Evolutionary conservation across 2,113 vertebrate genomes (phyloP), one percentile per base, ranked within the genome.

Genomic region (Microtus montanus): DNA sequence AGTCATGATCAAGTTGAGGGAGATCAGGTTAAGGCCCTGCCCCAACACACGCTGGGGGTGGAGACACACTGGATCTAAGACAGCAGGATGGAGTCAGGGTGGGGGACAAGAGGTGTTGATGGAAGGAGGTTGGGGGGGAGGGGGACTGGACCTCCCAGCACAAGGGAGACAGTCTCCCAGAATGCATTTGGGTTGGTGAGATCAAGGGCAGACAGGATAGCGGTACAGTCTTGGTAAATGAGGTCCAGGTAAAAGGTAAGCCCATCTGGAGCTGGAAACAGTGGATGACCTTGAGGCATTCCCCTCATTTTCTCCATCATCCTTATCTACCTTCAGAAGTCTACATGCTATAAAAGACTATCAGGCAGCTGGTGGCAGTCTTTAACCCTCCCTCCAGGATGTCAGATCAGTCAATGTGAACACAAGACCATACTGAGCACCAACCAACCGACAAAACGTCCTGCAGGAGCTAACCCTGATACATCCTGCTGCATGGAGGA

Each of bases 41-140:
- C 35, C 54, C 13, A 66, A 19, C 4, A 4, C 13, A 22, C 2
- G 5, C 44, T 1, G 82, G 30, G 5, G 33, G 8, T 2, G 1
- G 41, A 54, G 66, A 70, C 90, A n/a, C 10, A 33, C 47, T 54
- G 26, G 17, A 83, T 1, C 24, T 22, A 30, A 83, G 73, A 64
- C 17, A 44, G 3, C 20, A 52, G 83, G 44, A 33, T 8, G 26
- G 47, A 19, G 52, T 64, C 4, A 35, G 5, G 35, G 33, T n/a
- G 33, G 68, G 33, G n/a, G 66, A 5, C 30, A 47, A 9, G 22
- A 75, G 44, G 12, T 35, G 10, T 1, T 7, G 2, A 1, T 14
- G 83, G 47, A 0, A 30, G 38, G 77, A 28, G 1, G 13, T 38
- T 8, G 70, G 8, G 64, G 64, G 47, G 22, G 35, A 11, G 28